A percentile compares a stretch with the other conserved stretches of the same genome.
phyloP scores from a whole-genome alignment of 1,140 invertebrate genomes.

The Dendrolimus kikuchii region DNA sequence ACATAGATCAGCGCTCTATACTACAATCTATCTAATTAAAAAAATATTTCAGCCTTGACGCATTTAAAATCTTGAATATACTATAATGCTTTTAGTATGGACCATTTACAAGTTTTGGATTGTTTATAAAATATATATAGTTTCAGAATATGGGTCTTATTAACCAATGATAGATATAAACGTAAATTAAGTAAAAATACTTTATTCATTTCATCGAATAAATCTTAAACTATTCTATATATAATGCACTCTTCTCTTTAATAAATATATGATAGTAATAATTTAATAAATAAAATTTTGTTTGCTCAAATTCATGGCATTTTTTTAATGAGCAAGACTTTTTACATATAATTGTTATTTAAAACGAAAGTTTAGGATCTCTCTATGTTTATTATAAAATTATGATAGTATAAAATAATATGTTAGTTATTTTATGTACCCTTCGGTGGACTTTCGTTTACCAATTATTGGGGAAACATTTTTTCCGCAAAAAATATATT shows the following conservation, averaged over 20 bases:
- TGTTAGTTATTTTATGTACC: slow-evolving; percentile 25
- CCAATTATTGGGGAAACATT: slow-evolving; percentile 29
- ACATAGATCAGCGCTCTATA: too few species aligned
- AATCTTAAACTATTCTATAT: slow-evolving; percentile 2
- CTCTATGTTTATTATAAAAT: slow-evolving; percentile 30
- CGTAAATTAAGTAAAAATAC: slow-evolving; percentile 10
- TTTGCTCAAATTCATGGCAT: slow-evolving; percentile 69
- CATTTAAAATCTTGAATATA: too few species aligned
- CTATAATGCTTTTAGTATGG: too few species aligned
- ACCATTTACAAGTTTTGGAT: too few species aligned
- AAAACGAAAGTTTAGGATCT: slow-evolving; percentile 41
- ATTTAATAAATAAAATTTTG: slow-evolving; percentile 34
- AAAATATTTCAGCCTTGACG: too few species aligned
- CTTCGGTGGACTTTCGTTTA: slow-evolving; percentile 48
- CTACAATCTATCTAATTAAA: too few species aligned
- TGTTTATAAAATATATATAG: too few species aligned
- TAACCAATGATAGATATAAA: slow-evolving; percentile 10
- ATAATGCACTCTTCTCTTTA: slow-evolving; percentile 3
- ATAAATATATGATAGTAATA: slow-evolving; percentile 1
- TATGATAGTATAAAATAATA: slow-evolving; percentile 18
- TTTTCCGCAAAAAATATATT: slow-evolving; percentile 25
- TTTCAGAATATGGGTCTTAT: too few species aligned
- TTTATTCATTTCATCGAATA: slow-evolving; percentile 11
- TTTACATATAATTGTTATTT: slow-evolving; percentile 12
- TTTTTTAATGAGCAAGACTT: slow-evolving; percentile 55